phyloP scores from a whole-genome alignment of 2,888 invertebrate species.

The Anoncus sp. region DNA sequence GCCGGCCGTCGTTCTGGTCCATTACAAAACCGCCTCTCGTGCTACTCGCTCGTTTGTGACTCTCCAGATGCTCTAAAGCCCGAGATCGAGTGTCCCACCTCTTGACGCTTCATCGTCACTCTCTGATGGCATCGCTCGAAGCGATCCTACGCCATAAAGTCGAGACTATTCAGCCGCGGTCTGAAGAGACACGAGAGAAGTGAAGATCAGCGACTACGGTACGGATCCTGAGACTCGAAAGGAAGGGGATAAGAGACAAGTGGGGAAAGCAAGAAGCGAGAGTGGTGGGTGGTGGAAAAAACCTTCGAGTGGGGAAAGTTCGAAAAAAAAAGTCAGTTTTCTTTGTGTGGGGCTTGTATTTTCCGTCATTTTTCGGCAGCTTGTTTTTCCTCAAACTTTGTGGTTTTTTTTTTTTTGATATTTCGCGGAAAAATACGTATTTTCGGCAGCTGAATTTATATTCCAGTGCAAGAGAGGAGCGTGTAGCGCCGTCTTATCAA shows the following conservation, averaged over 20 bases:
- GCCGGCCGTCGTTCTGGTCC: background rate
- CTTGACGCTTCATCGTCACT: conserved; percentile 17
- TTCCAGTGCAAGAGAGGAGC: background rate
- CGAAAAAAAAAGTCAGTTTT: conserved; percentile 5
- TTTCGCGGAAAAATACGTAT: background rate
- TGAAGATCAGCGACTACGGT: conserved; percentile 1
- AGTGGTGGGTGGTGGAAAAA: conserved; percentile 26
- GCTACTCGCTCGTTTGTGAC: conserved; percentile 13
- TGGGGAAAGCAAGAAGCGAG: conserved; percentile 19
- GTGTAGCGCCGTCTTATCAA: conserved; percentile 16
- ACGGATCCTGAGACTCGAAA: no score
- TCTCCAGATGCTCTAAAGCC: conserved; percentile 47
- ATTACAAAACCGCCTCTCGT: conserved; percentile 11
- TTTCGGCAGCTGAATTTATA: background rate
- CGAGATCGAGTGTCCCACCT: conserved; percentile 29
- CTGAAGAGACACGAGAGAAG: background rate
- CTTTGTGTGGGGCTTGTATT: background rate
- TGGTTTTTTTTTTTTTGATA: background rate
- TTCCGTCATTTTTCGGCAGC: no score
- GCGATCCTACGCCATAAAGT: conserved; percentile 9
- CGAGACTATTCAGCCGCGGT: background rate
- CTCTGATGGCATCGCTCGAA: conserved; percentile 24
- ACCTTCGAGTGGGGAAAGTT: conserved; percentile 31
- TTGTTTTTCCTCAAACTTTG: background rate
- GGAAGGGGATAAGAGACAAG: conserved; percentile 20